Percentiles rank a stretch among this genome's conserved stretches.
These are phyloP conservation scores for Perca schrenkii DNA, from an alignment of 2,113 vertebrate genomes.

Conservation along the genomic window DNA sequence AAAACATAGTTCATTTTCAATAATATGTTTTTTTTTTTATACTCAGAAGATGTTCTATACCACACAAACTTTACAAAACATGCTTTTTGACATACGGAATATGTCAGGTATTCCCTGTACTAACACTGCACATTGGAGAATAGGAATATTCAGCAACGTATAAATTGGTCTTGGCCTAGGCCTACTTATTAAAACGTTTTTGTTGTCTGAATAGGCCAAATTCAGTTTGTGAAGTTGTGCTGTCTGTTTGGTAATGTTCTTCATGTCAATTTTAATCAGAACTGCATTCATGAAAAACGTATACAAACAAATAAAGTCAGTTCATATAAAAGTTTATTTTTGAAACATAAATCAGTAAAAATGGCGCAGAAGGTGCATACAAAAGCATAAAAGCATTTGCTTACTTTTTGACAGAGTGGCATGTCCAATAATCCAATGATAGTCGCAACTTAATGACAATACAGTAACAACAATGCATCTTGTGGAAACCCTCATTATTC, in stretches of 20 bases:
- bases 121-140: background rate
- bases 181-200: background rate
- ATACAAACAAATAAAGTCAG: constrained; percentile 10
- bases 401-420: constrained; percentile 53
- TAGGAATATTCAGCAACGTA: background rate
- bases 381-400: constrained; percentile 49
- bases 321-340: constrained; percentile 73
- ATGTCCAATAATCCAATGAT: constrained; percentile 26
- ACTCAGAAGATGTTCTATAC: background rate
- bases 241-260: background rate
- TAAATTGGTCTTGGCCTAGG: background rate
- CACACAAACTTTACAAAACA: background rate
- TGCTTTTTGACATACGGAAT: background rate
- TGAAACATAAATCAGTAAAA: constrained; percentile 68
- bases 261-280: too few species aligned
- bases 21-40: background rate
- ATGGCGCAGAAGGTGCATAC: constrained; percentile 25
- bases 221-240: background rate
- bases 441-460: constrained; percentile 40
- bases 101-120: background rate
- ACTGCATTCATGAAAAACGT: background rate
- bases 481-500: constrained; percentile 75
- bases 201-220: background rate
- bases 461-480: constrained; percentile 67
- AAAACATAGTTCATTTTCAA: background rate